Conservation (phyloP, 2,888 invertebrate genomes). For the Gymnocheta viridis region DNA sequence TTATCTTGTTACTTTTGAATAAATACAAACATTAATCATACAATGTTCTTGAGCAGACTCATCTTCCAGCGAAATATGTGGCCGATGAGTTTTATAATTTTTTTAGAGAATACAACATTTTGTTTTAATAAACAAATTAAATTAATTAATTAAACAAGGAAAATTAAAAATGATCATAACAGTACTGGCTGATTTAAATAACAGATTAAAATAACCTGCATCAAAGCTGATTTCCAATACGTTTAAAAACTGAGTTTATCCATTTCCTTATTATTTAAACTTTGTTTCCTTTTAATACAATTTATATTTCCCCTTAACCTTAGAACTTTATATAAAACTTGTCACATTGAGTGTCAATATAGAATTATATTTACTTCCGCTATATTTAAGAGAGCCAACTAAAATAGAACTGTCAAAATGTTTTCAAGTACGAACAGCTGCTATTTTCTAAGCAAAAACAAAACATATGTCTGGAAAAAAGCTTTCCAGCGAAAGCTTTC, state of each 20-base stretch:
- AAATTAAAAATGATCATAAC: no score
- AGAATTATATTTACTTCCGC: conserved; percentile 27
- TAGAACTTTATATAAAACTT: background rate
- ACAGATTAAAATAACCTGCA: background rate
- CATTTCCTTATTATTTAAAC: background rate
- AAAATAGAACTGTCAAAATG: conserved; percentile 35
- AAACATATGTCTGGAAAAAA: conserved; percentile 31
- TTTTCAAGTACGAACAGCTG: conserved; percentile 59
- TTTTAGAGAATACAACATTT: no score
- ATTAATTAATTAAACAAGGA: no score
- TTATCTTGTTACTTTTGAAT: no score
- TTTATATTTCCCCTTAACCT: conserved; percentile 32
- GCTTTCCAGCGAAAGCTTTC: conserved; percentile 46
- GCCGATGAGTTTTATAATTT: no score
- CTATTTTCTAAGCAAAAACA: conserved; percentile 15
- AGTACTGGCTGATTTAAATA: no score
- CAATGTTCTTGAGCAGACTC: no score
- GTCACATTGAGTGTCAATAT: conserved; percentile 21
- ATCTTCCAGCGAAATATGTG: no score
- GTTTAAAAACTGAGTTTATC: background rate
- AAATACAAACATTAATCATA: no score
- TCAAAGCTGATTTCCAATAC: background rate
- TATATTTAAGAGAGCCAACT: conserved; percentile 37
- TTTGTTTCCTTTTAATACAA: background rate
- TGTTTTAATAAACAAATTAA: no score